Conservation (phyloP, 30 jellyfish, hydroid and myxozoan genomes). For the Nemopilema nomurai region DNA sequence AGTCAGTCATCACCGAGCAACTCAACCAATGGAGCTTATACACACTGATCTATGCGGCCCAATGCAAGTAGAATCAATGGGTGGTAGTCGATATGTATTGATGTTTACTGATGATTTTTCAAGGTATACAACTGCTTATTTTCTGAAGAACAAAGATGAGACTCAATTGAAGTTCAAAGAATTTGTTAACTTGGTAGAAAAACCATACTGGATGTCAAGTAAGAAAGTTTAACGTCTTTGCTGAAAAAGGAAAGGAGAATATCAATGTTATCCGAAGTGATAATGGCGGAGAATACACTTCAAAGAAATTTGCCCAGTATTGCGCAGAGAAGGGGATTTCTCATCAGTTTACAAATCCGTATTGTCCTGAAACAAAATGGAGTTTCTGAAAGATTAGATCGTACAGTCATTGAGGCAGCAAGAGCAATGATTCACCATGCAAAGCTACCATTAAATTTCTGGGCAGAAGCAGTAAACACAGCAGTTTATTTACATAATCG, state of each 20-base stretch:
- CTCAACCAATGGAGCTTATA: background rate
- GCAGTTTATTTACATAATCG: constrained; percentile 18
- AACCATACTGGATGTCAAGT: constrained; percentile 31
- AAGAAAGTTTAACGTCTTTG: constrained; percentile 6
- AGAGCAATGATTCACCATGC: constrained; percentile 43
- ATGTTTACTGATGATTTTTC: constrained; percentile 45
- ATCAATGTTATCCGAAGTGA: constrained; percentile 7
- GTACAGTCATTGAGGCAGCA: constrained; percentile 43
- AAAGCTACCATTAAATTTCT: constrained; percentile 15
- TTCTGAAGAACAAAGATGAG: constrained; percentile 20
- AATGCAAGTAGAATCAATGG: constrained; percentile 12
- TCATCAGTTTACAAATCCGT: background rate
- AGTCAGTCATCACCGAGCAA: background rate
- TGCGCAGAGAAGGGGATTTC: constrained; percentile 9
- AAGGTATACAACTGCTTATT: constrained; percentile 13
- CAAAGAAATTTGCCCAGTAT: constrained; percentile 8
- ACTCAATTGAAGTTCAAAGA: constrained; percentile 6
- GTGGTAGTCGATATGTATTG: constrained; percentile 37
- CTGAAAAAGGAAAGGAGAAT: background rate
- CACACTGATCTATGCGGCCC: constrained; percentile 49
- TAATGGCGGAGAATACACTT: constrained; percentile 8
- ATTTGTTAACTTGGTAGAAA: constrained; percentile 35
- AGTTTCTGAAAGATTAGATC: constrained; percentile 18
- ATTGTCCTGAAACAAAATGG: constrained; percentile 5
- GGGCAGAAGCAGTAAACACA: constrained; percentile 41